Percentiles rank a stretch among this genome's conserved stretches.
Conservation (phyloP, 64 coral and sea anemone species). For the Platygyra sinensis region DNA sequence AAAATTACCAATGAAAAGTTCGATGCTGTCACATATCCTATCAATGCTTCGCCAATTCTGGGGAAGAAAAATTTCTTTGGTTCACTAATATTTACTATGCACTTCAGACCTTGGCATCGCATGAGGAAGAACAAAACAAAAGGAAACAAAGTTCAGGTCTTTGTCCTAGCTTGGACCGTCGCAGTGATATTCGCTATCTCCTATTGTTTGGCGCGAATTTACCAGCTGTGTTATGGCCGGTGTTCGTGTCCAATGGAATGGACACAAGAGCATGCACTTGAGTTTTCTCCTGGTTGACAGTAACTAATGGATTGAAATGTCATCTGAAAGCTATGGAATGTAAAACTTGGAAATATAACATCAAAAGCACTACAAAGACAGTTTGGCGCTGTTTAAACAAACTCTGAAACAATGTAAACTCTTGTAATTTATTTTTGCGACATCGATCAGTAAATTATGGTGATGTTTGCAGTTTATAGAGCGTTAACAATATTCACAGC, state of each 20-base stretch:
- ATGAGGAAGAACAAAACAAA: too few relatives aligned
- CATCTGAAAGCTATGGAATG: conserved; percentile 2
- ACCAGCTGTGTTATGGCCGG: not conserved
- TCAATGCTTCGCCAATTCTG: too few relatives aligned
- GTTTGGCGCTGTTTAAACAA: conserved; percentile 6
- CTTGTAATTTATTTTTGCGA: conserved; percentile 11
- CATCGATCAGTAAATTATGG: not conserved
- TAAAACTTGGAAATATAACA: not conserved
- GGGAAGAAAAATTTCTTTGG: too few relatives aligned
- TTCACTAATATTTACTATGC: too few relatives aligned
- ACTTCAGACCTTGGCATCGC: too few relatives aligned
- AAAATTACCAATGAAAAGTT: too few relatives aligned
- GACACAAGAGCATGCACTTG: not conserved
- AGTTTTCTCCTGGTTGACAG: not conserved
- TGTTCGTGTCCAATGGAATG: not conserved
- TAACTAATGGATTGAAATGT: not conserved
- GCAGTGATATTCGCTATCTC: not conserved
- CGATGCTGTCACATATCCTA: too few relatives aligned
- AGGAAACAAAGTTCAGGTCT: too few relatives aligned
- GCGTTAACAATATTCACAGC: too few relatives aligned
- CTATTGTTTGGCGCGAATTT: conserved; percentile 2
- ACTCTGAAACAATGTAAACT: conserved; percentile 27
- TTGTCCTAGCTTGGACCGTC: not conserved
- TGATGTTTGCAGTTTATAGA: not conserved
- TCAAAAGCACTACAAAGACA: conserved; percentile 35